Base-by-base conservation (phyloP, 2,113 vertebrate genomes). In the Prunella himalayana region DNA sequence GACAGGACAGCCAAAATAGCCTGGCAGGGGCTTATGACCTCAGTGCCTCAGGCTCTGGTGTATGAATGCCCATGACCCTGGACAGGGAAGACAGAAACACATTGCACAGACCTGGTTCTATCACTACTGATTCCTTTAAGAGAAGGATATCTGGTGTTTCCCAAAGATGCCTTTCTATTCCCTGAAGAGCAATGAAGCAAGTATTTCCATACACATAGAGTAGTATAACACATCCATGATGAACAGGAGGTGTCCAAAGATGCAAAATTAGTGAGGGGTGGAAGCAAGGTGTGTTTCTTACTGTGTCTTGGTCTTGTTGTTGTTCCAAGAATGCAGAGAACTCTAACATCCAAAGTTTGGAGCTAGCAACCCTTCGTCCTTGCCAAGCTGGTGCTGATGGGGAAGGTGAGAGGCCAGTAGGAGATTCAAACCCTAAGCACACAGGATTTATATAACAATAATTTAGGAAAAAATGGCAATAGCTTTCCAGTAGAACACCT, bases 241-340 rank as follows among this genome's bases (percentile, higher is more conserved):
- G 65, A 90, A 81, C 25, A 42, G 33, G 10, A 90, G 27, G n/a
- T 63, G 47, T 27, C 28, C 6, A 2, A 89, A 73, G 68, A 80
- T 6, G 17, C 47, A 68, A 49, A 75, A 63, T 39, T 45, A 79
- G 78, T 17, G 30, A 82, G 15, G 17, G 13, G 37, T 61, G 17
- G n/a, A 80, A 95, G 51, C 53, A 41, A 49, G 64, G 11, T n/a
- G 33, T 31, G 24, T 86, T 69, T 98, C 99, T 98, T 97, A 99
- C 99, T 35, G 98, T 99, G 73, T 99, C 99, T 4, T 98, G 98
- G 92, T 99, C 99, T 94, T 98, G 98, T 68, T 99, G 99, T 95
- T 99, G 99, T 98, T 99, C 99, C 92, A 99, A 97, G 96, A 99
- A 99, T 42, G 99, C 98, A 6, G 99, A 99, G 97, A 99, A 99